phyloP scores from a whole-genome alignment of 2,888 invertebrate species.

The Noctua comes region DNA sequence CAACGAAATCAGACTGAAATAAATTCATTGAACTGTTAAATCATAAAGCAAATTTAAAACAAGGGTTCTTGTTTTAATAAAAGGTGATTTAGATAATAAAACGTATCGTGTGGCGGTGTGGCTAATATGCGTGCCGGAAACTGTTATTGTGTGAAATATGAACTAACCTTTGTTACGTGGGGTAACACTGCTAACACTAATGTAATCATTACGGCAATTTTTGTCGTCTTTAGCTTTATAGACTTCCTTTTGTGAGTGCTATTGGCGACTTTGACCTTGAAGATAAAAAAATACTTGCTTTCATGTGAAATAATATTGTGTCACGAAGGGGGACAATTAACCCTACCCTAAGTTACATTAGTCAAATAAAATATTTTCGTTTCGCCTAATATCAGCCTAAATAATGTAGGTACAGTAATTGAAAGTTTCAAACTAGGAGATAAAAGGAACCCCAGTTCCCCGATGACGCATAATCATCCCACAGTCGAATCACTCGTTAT shows the following conservation, averaged over 20 bases:
- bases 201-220: conserved; percentile 44
- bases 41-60: not conserved
- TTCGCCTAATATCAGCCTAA: too few species aligned
- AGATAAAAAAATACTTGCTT: conserved; percentile 8
- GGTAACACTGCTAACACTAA: conserved; percentile 31
- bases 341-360: not conserved
- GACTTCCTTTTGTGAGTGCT: conserved; percentile 22
- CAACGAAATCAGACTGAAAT: conserved; percentile 7
- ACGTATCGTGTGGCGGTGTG: conserved; percentile 35
- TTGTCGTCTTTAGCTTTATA: conserved; percentile 29
- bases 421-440: not conserved
- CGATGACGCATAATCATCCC: conserved; percentile 40
- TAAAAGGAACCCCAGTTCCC: conserved; percentile 7
- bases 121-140: conserved; percentile 55
- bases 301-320: not conserved
- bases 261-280: conserved; percentile 38
- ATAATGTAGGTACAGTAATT: not conserved
- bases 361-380: not conserved
- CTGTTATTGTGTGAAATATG: conserved; percentile 54
- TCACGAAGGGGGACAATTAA: conserved; percentile 27
- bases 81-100: conserved; percentile 29
- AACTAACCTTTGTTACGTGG: conserved; percentile 55
- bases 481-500: conserved; percentile 22
- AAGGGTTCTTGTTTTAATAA: conserved; percentile 16
- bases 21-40: conserved; percentile 2